Conservation (phyloP, 2,797 vertebrate species). For the Phoebastria nigripes region DNA sequence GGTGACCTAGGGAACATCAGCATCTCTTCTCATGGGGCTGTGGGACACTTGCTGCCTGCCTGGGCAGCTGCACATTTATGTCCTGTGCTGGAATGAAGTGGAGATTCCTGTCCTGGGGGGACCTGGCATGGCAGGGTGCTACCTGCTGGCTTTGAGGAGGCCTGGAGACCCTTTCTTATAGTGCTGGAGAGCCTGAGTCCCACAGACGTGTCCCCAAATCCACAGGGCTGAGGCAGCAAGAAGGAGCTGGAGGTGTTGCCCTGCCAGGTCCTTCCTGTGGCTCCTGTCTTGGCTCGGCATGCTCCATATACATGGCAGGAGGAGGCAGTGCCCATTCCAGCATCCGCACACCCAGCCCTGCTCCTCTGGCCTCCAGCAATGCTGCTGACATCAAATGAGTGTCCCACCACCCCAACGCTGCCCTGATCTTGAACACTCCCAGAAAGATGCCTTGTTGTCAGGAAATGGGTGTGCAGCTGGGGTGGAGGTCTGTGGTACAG, state of each 20-base stretch:
- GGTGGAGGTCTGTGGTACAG: background rate
- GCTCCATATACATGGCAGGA: background rate
- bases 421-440: background rate
- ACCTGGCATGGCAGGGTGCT: background rate
- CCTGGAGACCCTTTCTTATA: background rate
- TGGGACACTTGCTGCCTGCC: background rate
- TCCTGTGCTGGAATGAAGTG: background rate
- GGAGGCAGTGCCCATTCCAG: background rate
- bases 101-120: background rate
- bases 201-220: background rate
- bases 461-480: background rate
- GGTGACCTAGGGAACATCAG: background rate
- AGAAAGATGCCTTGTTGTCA: background rate
- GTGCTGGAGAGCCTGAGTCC: background rate
- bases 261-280: background rate
- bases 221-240: background rate
- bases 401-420: accelerated
- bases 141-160: background rate
- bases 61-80: background rate
- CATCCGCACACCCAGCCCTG: background rate
- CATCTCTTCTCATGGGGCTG: background rate
- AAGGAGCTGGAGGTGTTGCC: background rate
- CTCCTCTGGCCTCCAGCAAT: background rate
- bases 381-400: background rate
- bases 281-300: background rate